Evolutionary conservation across 2,888 invertebrate genomes (phyloP).

Genomic region (Maniola hyperantus): DNA sequence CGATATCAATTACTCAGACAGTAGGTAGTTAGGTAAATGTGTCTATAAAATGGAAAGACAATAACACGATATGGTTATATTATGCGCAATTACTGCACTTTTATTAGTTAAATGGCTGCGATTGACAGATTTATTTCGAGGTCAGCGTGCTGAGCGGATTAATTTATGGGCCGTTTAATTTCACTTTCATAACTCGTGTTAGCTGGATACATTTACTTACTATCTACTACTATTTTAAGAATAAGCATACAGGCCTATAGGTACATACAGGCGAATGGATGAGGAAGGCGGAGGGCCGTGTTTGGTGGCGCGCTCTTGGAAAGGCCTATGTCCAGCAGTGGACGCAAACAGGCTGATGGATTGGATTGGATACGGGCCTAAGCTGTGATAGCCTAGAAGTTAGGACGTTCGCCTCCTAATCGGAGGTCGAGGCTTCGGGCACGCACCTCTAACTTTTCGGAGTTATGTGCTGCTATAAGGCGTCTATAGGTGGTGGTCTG

Average conservation of each 20-base stretch:
- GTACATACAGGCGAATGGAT: too few species aligned
- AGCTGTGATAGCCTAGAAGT: background rate
- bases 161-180: background rate
- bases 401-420: too few species aligned
- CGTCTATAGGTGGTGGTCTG: too few species aligned
- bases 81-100: conserved; percentile 9
- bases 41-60: background rate
- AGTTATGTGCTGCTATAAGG: too few species aligned
- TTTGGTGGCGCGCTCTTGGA: too few species aligned
- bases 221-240: background rate
- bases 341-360: too few species aligned
- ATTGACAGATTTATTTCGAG: conserved; percentile 22
- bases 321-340: too few species aligned
- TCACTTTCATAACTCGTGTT: conserved; percentile 14
- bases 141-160: conserved; percentile 8
- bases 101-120: conserved; percentile 4
- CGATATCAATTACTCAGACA: background rate
- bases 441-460: too few species aligned
- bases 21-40: background rate
- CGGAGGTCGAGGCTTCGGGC: too few species aligned
- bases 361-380: too few species aligned
- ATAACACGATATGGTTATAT: background rate
- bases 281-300: too few species aligned
- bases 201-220: background rate
- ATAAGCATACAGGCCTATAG: background rate